Conservation (phyloP, 2,888 invertebrate species). For the Eristalis tenax region DNA sequence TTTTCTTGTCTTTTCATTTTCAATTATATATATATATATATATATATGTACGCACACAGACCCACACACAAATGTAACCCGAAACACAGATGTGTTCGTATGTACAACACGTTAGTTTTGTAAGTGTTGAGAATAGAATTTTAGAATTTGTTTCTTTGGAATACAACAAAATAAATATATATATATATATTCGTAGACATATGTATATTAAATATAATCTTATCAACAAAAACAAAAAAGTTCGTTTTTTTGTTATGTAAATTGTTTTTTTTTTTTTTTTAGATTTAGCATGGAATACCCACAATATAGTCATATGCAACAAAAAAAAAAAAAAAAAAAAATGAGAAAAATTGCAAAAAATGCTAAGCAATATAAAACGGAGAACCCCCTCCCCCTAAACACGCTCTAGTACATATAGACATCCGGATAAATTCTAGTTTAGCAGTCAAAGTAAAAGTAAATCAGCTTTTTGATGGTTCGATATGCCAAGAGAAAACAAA, state of each 20-base stretch:
- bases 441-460: background rate
- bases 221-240: background rate
- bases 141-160: slow-evolving; percentile 1
- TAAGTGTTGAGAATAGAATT: slow-evolving; percentile 21
- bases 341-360: background rate
- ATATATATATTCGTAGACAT: background rate
- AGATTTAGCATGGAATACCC: background rate
- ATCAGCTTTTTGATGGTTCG: background rate
- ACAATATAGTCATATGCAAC: background rate
- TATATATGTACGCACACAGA: background rate
- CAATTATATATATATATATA: too few species aligned
- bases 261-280: background rate
- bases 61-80: background rate
- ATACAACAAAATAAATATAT: background rate
- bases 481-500: background rate
- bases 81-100: background rate
- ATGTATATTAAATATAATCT: background rate
- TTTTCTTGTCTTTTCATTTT: background rate
- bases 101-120: background rate
- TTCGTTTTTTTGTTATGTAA: background rate
- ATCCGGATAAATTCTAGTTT: background rate
- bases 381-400: background rate
- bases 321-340: background rate
- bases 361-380: background rate
- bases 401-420: background rate